Evolutionary conservation across 2,888 invertebrate species (phyloP), one percentile per base, ranked within the genome.

Genomic region (Torymus auratus): DNA sequence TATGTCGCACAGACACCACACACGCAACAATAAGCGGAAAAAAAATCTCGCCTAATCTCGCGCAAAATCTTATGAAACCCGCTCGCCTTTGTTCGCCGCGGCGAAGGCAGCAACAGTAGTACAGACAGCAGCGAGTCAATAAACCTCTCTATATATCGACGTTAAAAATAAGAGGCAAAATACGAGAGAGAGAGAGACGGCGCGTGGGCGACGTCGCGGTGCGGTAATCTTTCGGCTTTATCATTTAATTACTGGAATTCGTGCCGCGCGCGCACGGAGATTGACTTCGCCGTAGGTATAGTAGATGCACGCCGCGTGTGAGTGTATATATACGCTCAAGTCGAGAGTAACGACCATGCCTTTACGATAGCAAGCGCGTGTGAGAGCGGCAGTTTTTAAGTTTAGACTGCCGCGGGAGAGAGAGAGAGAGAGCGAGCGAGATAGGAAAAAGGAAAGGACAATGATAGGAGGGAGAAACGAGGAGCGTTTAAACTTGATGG

Each of bases 161-260:
- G 23, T 11, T 28, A 64, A 61, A 52, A 4, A 41, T 52, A 53
- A 1, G 23, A 15, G 7, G n/a, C 23, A 14, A 15, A 61, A 62
- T 56, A 56, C 69, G 56, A 65, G 28, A 28, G 15, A 64, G n/a
- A 41, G 53, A 65, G 60, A 71, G 55, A 56, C 50, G 52, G 58
- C 1, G 20, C 52, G 55, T 67, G 28, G 78, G 60, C 67, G 75
- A 74, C 56, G 20, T 64, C 41, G 7, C 41, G 7, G 7, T n/a
- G n/a, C 60, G 13, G 14, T 58, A 80, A 80, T 80, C 79, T 76
- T 72, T 72, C 61, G 28, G 41, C 71, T 72, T 76, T 68, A 76
- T 80, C 72, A 81, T 77, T 77, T 68, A 77, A 75, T 81, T 71
- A 73, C 77, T 65, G 64, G 53, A 77, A 77, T 73, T 81, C 67